Base-by-base conservation (phyloP, 2,113 vertebrate genomes). In the Sinocyclocheilus rhinocerous region DNA sequence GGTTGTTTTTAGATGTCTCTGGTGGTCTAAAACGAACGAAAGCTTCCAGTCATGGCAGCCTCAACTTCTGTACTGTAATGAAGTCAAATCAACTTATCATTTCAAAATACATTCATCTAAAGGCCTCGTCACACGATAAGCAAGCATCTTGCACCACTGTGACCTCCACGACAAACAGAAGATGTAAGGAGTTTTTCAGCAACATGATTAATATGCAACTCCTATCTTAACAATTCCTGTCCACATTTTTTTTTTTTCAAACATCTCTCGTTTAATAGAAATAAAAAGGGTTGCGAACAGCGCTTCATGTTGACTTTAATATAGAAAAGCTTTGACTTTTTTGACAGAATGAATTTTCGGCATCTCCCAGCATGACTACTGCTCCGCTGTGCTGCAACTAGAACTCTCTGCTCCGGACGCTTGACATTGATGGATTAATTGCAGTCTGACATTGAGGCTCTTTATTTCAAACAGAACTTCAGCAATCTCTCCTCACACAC, bases 391-490 rank as follows among this genome's bases (percentile, higher is more conserved):
- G 77, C 81, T 85, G 81, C 83, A 81, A 79, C 82, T 86, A 26
- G 45, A 88, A 82, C 45, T 83, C 45, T 84, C 85, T 86, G 76
- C 65, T 83, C 78, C 42, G 65, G 70, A 55, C 59, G 29, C 39
- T 10, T 73, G 80, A 86, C 88, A 86, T 57, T 87, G 89, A 92
- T 90, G 87, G 87, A 93, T 93, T 90, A 89, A 90, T 91, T 88
- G 86, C 86, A 90, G 86, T 90, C 90, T 91, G 91, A 90, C 89
- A 88, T 63, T 63, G 57, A 88, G 83, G 84, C 10, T 45, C 42
- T 45, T 45, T 45, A 45, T 3, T 45, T 45, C 87, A 89, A 88
- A 88, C 85, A 72, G 72, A 85, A 87, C 85, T 92, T 79, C 84
- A 86, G 50, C 59, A 45, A 82, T 82, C 70, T n/a, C 75, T 75